Base-by-base conservation (phyloP, 2,888 invertebrate genomes). In the Deroplatys truncata region DNA sequence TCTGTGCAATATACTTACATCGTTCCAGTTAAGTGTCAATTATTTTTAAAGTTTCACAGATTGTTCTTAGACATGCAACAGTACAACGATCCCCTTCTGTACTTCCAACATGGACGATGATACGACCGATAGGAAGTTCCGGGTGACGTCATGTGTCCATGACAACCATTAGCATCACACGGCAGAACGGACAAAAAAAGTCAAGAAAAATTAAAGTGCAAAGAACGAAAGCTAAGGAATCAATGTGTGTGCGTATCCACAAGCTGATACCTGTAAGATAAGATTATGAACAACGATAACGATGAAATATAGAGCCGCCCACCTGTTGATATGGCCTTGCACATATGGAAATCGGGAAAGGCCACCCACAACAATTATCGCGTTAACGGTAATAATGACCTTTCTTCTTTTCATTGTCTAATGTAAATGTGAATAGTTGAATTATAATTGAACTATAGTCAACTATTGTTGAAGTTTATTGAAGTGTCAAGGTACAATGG, bases 131-230 rank as follows among this genome's bases (percentile, higher is more conserved):
- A 29, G 28, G 56, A 35, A 87, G 87, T 87, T 87, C 87, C 87
- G 87, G 87, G 43, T 87, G 87, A 87, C 87, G 87, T 87, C 87
- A 87, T 83, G 29, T 72, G 87, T 28, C 85, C 49, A 85, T 49
- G 85, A 85, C 49, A 56, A 49, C 85, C 49, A 35, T 13, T 85
- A 28, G 56, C 56, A 72, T 72, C 56, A 72, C 25, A 72, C 56
- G 56, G 56, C 56, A 72, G 56, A 72, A 72, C 43, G 43, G 13
- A 43, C 16, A 72, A 72, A 72, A 20, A 7, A 20, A 16, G 3
- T 72, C 7, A 20, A 20, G 2, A 72, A 72, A 20, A 72, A 43
- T 43, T 43, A 72, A 72, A 72, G 56, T 72, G 25, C 20, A 72
- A 72, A 72, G 56, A 72, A 72, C 1, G 20, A 72, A 72, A 20